These are phyloP conservation scores for Plagodis pulveraria DNA, from an alignment of 2,888 invertebrate species.

Conservation along the genomic window DNA sequence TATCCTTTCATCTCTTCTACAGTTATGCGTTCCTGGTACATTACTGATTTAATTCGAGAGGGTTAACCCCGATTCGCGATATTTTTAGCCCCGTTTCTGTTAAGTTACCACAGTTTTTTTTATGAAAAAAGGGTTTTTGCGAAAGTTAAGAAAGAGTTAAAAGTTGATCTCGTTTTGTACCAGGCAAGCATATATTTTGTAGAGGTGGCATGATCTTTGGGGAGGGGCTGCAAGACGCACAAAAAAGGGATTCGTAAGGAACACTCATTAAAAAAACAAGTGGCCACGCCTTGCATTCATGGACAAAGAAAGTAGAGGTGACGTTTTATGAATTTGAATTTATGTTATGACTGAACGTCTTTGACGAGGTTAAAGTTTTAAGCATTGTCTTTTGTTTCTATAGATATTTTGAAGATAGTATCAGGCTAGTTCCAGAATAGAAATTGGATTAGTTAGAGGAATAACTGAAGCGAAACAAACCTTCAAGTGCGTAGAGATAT, in stretches of 20 bases:
- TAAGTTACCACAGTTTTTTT: slow-evolving; percentile 21
- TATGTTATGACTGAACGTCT: too few relatives aligned
- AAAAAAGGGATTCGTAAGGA: slow-evolving; percentile 7
- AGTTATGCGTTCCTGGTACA: slow-evolving; percentile 53
- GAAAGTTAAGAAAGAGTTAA: slow-evolving; percentile 35
- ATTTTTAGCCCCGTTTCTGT: slow-evolving; percentile 28
- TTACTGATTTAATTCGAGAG: slow-evolving; percentile 50
- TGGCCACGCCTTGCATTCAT: background rate
- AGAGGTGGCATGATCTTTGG: slow-evolving; percentile 3
- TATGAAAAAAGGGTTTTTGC: slow-evolving; percentile 1
- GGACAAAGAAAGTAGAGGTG: slow-evolving; percentile 7
- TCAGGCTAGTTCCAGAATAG: too few relatives aligned
- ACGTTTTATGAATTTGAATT: too few relatives aligned
- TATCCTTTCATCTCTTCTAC: slow-evolving; percentile 49
- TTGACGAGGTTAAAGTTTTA: too few relatives aligned
- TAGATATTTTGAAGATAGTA: too few relatives aligned
- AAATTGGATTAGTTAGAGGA: too few relatives aligned
- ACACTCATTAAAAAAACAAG: background rate
- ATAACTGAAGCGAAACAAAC: too few relatives aligned
- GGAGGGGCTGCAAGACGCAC: slow-evolving; percentile 3
- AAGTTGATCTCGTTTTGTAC: slow-evolving; percentile 38
- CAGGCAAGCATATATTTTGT: slow-evolving; percentile 29
- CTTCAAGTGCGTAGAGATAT: too few relatives aligned
- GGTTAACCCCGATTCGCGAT: slow-evolving; percentile 41
- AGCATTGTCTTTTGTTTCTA: too few relatives aligned